Base-by-base conservation (phyloP, 2,113 vertebrate species). In the Thunnus thynnus region DNA sequence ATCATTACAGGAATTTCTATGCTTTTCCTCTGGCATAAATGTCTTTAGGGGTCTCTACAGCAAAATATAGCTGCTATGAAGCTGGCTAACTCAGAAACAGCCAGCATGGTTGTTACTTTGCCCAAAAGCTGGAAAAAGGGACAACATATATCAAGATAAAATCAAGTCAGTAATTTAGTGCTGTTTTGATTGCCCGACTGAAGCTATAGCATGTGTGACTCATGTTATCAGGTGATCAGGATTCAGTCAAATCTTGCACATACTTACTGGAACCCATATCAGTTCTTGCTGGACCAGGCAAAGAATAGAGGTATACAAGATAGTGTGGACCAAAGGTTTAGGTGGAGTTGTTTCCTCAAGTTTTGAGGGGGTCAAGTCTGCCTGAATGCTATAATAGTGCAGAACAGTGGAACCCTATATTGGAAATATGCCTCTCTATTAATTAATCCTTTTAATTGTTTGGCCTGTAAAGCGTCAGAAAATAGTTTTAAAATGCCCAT, bases 141-240 rank as follows among this genome's bases (percentile, higher is more conserved):
- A 62, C 51, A 51, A 20, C 51, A 46, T 79, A 51, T 3, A 51
- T 25, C 27, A 4, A 51, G 41, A 78, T 74, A 57, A 51, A 63
- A 64, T 46, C 52, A 18, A 57, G 70, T 58, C 9, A 64, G 30
- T 78, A 3, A 64, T 84, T 51, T 60, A 27, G 46, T 58, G 32
- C 13, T 50, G 76, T 70, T 79, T 54, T 64, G 82, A 73, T 68
- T 52, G 56, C 41, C 56, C 44, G 56, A 22, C 48, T 55, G 66
- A 32, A 67, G 55, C 18, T 30, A 55, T 27, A 30, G 66, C 47
- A 18, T 66, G 32, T 30, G 46, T 61, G 57, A 14, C 57, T 56
- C 44, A 1, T 17, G 41, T n/a, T 27, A 76, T 76, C 70, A 54
- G 46, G 30, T 60, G 65, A 52, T 75, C 20, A 20, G 20, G 71